Conservation (phyloP, 2,888 invertebrate genomes). For the Tetramorium bicarinatum region DNA sequence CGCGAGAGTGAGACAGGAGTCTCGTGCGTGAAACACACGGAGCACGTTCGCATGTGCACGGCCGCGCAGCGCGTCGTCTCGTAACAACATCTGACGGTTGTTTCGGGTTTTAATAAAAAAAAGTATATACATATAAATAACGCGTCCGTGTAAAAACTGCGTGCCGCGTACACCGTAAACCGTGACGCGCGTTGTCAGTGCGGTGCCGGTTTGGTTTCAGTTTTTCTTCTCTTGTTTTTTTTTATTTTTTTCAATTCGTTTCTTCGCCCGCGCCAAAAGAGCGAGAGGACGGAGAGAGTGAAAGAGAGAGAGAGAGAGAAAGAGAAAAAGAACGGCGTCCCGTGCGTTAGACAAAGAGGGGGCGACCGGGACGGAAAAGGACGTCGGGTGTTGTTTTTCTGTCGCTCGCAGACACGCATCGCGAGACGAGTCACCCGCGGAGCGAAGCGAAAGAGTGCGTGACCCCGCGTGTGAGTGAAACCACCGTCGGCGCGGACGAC, state of each 20-base stretch:
- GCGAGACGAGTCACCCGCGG: conserved; percentile 61
- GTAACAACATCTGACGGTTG: conserved; percentile 37
- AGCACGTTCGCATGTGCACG: conserved; percentile 53
- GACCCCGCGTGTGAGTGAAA: conserved; percentile 69
- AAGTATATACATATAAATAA: no score
- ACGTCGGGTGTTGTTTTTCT: conserved; percentile 74
- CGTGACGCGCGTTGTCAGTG: conserved; percentile 61
- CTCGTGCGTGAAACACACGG: conserved; percentile 70
- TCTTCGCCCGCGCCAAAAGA: conserved; percentile 1
- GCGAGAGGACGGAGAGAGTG: neutral
- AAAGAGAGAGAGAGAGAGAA: neutral
- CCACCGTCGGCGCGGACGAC: conserved; percentile 21
- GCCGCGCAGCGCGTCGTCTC: conserved; percentile 45
- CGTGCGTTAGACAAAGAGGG: conserved; percentile 48
- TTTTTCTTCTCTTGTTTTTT: conserved; percentile 36
- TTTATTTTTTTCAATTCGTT: neutral
- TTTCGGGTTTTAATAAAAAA: neutral
- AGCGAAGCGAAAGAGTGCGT: conserved; percentile 65
- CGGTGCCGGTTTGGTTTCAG: conserved; percentile 67
- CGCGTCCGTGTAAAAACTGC: conserved; percentile 1
- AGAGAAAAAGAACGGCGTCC: neutral
- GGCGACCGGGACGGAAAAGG: conserved; percentile 58
- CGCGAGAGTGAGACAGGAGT: conserved; percentile 61
- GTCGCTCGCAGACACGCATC: conserved; percentile 48
- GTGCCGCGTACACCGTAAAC: conserved; percentile 18